These are phyloP conservation scores for Polypterus senegalus DNA, from an alignment of 2,113 vertebrate species.

Conservation along the genomic window DNA sequence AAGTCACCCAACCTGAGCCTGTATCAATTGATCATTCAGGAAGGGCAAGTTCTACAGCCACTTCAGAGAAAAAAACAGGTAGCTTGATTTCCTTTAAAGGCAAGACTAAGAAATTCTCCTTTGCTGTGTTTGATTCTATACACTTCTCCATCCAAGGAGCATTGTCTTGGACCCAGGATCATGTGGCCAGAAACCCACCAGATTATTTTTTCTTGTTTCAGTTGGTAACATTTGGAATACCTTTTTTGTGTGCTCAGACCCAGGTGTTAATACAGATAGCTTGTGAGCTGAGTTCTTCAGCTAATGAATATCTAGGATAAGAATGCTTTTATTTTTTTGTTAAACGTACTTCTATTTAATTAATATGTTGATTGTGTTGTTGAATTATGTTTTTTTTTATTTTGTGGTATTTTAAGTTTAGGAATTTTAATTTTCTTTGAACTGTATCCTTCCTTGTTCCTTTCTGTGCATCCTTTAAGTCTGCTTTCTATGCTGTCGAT, in stretches of 20 bases:
- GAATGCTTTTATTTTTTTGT: background rate
- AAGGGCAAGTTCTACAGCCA: constrained; percentile 31
- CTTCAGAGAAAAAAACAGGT: constrained; percentile 79
- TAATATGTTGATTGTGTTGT: background rate
- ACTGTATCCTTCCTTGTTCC: background rate
- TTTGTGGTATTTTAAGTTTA: background rate
- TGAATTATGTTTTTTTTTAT: background rate
- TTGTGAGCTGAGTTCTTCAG: constrained; percentile 55
- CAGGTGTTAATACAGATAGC: constrained; percentile 58
- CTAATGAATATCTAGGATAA: constrained; percentile 30
- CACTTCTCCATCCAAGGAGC: constrained; percentile 52
- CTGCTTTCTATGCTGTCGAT: constrained; percentile 13
- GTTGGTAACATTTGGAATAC: constrained; percentile 71
- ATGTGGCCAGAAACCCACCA: constrained; percentile 71
- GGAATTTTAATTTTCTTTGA: too few relatives aligned
- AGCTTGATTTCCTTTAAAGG: constrained; percentile 72
- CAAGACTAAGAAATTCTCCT: constrained; percentile 49
- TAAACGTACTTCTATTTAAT: background rate
- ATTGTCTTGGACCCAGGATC: constrained; percentile 68
- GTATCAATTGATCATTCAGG: constrained; percentile 50
- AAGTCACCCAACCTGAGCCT: constrained; percentile 40
- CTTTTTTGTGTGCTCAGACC: constrained; percentile 65
- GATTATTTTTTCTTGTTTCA: constrained; percentile 85
- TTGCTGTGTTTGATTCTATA: constrained; percentile 51
- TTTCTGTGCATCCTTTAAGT: constrained; percentile 16